Percentiles rank a stretch among this genome's conserved stretches.
Conservation (phyloP, 2,888 invertebrate genomes). For the Dasypolia templi region DNA sequence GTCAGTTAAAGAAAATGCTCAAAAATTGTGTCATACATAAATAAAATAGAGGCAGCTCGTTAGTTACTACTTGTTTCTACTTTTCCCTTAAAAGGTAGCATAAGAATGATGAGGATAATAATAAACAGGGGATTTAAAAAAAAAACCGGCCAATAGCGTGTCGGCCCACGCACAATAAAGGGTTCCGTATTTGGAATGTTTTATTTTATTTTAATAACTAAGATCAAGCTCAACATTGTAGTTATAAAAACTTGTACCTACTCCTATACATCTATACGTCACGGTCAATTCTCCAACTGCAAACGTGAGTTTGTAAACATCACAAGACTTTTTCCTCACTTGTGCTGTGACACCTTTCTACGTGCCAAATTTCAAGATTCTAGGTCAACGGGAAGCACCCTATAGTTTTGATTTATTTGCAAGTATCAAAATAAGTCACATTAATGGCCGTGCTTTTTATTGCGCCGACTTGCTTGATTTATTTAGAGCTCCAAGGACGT, state of each 20-base stretch:
- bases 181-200: background rate
- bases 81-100: background rate
- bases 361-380: background rate
- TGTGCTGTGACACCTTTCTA: background rate
- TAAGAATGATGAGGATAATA: background rate
- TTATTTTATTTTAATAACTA: background rate
- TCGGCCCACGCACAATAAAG: background rate
- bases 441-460: background rate
- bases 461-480: background rate
- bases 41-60: background rate
- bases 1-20: too few species aligned
- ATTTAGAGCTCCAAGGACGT: background rate
- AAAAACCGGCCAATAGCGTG: background rate
- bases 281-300: background rate
- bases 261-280: background rate
- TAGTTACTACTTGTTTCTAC: background rate
- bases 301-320: background rate
- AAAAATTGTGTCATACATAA: background rate
- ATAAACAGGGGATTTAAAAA: background rate
- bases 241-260: background rate
- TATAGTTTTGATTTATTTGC: background rate
- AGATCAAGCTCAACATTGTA: background rate
- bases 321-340: background rate
- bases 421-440: background rate
- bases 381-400: background rate